Percentiles rank a stretch among this genome's conserved stretches.
Evolutionary conservation across 2,113 vertebrate species (phyloP).

Genomic region (Garra rufa): DNA sequence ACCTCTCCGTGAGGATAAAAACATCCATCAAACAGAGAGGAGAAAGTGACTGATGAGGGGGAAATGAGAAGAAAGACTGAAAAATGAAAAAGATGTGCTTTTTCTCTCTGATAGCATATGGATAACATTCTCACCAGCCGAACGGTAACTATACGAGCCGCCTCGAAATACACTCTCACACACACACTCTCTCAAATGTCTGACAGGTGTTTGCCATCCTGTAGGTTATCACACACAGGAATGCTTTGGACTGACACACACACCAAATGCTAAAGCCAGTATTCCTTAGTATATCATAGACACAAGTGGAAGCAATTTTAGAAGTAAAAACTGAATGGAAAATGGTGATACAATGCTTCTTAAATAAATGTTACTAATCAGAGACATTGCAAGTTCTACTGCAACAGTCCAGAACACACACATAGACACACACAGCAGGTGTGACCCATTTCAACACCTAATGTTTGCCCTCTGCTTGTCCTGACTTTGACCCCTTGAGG

Average conservation of each 20-base stretch:
- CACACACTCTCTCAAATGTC: background rate
- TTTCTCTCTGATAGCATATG: conserved; percentile 53
- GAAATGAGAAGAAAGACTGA: conserved; percentile 46
- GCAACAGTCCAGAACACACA: background rate
- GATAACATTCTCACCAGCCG: conserved; percentile 45
- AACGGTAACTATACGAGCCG: background rate
- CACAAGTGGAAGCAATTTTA: background rate
- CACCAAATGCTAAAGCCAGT: background rate
- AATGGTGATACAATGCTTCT: background rate
- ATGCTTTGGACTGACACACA: background rate
- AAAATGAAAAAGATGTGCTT: conserved; percentile 51
- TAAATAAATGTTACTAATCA: background rate
- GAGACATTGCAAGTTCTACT: background rate
- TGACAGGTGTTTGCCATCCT: conserved; percentile 37
- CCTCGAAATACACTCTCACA: background rate
- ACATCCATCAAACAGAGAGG: conserved; percentile 44
- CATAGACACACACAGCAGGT: conserved; percentile 23
- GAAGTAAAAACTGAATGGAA: background rate
- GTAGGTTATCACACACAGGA: background rate
- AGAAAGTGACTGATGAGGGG: conserved; percentile 22
- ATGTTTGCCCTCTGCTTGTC: conserved; percentile 21
- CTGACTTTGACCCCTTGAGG: conserved; percentile 34
- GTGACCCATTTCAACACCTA: background rate
- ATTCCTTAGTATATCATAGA: background rate
- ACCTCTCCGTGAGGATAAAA: conserved; percentile 33